phyloP scores from a whole-genome alignment of 2,888 invertebrate genomes.

The Epirrita christyi region DNA sequence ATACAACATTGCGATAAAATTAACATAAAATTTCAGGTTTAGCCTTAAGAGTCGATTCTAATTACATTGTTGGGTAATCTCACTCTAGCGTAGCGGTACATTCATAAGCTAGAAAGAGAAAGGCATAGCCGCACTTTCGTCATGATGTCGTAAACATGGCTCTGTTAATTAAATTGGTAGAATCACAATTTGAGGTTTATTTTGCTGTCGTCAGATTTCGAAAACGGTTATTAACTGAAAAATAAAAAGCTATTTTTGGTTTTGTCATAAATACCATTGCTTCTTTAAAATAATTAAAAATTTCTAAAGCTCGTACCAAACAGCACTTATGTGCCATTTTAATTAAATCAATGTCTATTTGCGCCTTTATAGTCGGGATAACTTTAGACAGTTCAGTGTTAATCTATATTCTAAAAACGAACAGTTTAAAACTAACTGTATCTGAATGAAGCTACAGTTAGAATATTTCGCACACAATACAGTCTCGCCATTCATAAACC shows the following conservation, averaged over 20 bases:
- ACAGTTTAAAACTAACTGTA: constrained; percentile 21
- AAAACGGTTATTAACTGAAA: constrained; percentile 23
- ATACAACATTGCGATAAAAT: constrained; percentile 73
- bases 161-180: constrained; percentile 52
- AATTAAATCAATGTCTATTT: no score
- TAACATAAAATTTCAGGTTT: constrained; percentile 83
- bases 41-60: constrained; percentile 72
- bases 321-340: no score
- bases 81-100: constrained; percentile 54
- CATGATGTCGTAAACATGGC: constrained; percentile 63
- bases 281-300: no score
- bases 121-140: constrained; percentile 55
- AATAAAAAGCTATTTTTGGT: constrained; percentile 18
- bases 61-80: constrained; percentile 69
- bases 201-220: constrained; percentile 2
- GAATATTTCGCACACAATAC: constrained; percentile 34
- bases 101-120: constrained; percentile 57
- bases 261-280: not conserved
- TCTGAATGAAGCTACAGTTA: constrained; percentile 9
- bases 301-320: no score
- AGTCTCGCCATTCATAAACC: constrained; percentile 33
- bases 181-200: constrained; percentile 35
- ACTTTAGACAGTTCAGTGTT: not conserved
- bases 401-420: constrained; percentile 1
- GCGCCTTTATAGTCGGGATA: no score